Conservation (phyloP, 2,113 vertebrate species). For the Cranoglanis bouderius region DNA sequence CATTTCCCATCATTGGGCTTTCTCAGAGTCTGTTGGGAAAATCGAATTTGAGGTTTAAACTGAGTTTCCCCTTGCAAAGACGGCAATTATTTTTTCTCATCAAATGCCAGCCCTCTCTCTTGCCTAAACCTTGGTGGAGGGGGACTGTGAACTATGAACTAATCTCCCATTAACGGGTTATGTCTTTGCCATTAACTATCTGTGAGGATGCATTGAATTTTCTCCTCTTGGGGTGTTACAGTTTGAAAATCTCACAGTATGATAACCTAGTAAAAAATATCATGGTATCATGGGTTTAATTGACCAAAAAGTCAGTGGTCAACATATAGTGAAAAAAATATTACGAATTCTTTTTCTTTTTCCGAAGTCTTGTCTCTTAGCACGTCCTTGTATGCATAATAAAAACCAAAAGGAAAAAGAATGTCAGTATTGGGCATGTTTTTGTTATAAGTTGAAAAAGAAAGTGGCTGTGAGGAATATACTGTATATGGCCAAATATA, state of each 20-base stretch:
- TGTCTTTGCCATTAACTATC: neutral
- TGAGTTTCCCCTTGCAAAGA: constrained; percentile 29
- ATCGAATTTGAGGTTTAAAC: constrained; percentile 43
- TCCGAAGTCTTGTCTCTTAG: neutral
- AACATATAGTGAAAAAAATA: neutral
- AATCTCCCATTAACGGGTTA: neutral
- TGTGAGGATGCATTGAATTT: neutral
- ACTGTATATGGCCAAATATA: neutral
- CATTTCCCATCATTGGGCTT: constrained; percentile 31
- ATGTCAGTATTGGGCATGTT: neutral
- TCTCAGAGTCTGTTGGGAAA: constrained; percentile 32
- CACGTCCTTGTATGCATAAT: neutral
- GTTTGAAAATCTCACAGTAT: neutral
- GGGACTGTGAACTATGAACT: neutral
- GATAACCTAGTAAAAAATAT: neutral
- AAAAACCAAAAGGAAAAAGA: neutral
- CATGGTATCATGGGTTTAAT: neutral
- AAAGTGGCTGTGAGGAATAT: neutral
- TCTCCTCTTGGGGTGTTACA: neutral
- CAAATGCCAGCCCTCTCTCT: constrained; percentile 18
- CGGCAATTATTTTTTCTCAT: constrained; percentile 32
- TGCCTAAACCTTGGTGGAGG: neutral
- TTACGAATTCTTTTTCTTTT: neutral
- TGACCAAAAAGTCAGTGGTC: neutral
- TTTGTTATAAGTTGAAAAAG: neutral